Base-by-base conservation (phyloP, 2,888 invertebrate genomes). In the Pollenia angustigena region DNA sequence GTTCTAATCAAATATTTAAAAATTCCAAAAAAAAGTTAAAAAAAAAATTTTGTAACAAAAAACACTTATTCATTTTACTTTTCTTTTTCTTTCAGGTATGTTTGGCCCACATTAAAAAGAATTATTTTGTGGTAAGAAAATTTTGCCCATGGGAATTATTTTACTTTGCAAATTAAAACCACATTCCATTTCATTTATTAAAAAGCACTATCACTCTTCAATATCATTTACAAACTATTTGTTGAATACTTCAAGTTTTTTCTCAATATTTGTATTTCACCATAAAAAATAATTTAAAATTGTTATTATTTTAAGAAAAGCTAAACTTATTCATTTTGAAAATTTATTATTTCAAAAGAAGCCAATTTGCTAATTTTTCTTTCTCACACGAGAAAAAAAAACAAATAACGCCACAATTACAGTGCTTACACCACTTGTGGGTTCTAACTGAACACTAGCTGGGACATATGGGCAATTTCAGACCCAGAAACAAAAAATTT, bases 1-100 rank as follows among this genome's bases (percentile, higher is more conserved):
- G 6, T 32, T 32, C 32, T 32, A 32, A 6, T 32, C 6, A 4
- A 32, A 32, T 6, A 6, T 32, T 32, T 6, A 0, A 0, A 32
- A 6, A 32, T 32, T 32, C 6, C 4, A 58, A 12, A 56, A 3
- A 12, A 56, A 46, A 14, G 42, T n/a, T 23, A 12, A 6, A 62
- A 44, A 2, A 1, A 62, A 0, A 16, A 46, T 18, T 44, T 0
- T 44, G 6, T 12, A 18, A 16, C 44, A 16, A 3, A 18, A 44
- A 16, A 11, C 11, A 12, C 32, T 32, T 32, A 32, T 32, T 32
- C 32, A 32, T 1, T 32, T 32, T 46, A 2, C 2, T 44, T 44
- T n/a, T 32, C 8, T 32, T 58, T 12, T 58, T 11, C n/a, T 72
- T 72, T 32, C 72, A 72, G 72, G 58, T 72, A 58, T 8, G 58